These are phyloP conservation scores for Pontoporia blainvillei DNA, from an alignment of 2,113 vertebrate species.

Conservation along the genomic window DNA sequence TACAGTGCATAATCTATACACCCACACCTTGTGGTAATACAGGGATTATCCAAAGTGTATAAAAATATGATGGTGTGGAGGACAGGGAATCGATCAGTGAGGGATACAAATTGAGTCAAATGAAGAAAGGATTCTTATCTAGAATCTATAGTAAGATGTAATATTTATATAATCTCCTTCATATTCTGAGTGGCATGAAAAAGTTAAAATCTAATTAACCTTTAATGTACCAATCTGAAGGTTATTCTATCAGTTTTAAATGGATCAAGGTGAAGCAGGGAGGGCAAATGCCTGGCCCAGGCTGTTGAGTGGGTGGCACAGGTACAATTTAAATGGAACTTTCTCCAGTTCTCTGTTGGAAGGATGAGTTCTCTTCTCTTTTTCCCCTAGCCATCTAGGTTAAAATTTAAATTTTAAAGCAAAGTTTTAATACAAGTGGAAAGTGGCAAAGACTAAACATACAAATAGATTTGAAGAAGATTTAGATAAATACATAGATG, in stretches of 20 bases:
- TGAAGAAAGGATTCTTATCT: conserved; percentile 40
- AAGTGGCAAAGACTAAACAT: neutral
- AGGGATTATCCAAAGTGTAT: neutral
- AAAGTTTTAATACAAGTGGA: neutral
- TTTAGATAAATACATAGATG: neutral
- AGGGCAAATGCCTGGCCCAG: neutral
- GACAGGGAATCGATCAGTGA: neutral
- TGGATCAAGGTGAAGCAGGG: conserved; percentile 21
- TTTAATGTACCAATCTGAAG: conserved; percentile 55
- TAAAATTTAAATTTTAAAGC: neutral
- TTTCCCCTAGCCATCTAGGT: neutral
- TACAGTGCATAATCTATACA: neutral
- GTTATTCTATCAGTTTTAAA: conserved; percentile 52
- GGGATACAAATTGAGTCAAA: neutral
- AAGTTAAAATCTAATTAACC: conserved; percentile 65
- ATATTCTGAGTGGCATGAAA: conserved; percentile 39
- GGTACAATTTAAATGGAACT: neutral
- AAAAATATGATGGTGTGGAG: neutral
- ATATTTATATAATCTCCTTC: conserved; percentile 46
- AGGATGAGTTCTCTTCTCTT: neutral
- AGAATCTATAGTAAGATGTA: conserved; percentile 53
- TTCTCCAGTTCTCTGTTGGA: neutral
- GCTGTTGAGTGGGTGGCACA: neutral
- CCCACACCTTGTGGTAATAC: neutral
- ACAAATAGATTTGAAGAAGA: neutral